These are phyloP conservation scores for Caerostris extrusa DNA, from an alignment of 1,140 invertebrate genomes.

Conservation along the genomic window DNA sequence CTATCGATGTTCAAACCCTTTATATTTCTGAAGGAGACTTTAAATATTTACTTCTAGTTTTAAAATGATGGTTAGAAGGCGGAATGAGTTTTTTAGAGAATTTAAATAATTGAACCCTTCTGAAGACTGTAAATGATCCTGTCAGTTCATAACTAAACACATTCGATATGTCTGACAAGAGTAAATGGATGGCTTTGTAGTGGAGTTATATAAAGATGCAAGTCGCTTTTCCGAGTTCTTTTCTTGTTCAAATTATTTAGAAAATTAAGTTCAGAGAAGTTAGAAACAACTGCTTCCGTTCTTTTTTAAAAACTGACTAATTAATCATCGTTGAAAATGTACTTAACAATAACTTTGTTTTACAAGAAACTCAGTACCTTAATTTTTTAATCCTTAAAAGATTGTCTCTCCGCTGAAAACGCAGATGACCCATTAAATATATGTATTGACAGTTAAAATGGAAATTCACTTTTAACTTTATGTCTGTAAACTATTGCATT, in stretches of 20 bases:
- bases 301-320: neutral
- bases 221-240: neutral
- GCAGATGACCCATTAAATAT: too few species aligned
- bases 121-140: neutral
- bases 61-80: neutral
- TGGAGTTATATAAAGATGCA: neutral
- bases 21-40: constrained; percentile 23
- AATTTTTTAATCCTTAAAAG: too few species aligned
- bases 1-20: constrained; percentile 41
- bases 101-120: neutral
- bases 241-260: neutral
- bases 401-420: too few species aligned
- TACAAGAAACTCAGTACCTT: too few species aligned
- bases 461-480: too few species aligned
- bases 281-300: neutral
- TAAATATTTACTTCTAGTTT: constrained; percentile 20
- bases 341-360: neutral
- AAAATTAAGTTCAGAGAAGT: neutral
- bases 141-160: constrained; percentile 5
- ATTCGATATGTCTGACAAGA: neutral
- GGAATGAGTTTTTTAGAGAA: neutral
- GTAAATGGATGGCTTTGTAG: neutral
- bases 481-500: too few species aligned
- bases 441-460: too few species aligned
- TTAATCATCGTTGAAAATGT: neutral